Evolutionary conservation across 2,888 invertebrate genomes (phyloP), one percentile per base, ranked within the genome.

Genomic region (Epistrophe grossulariae): DNA sequence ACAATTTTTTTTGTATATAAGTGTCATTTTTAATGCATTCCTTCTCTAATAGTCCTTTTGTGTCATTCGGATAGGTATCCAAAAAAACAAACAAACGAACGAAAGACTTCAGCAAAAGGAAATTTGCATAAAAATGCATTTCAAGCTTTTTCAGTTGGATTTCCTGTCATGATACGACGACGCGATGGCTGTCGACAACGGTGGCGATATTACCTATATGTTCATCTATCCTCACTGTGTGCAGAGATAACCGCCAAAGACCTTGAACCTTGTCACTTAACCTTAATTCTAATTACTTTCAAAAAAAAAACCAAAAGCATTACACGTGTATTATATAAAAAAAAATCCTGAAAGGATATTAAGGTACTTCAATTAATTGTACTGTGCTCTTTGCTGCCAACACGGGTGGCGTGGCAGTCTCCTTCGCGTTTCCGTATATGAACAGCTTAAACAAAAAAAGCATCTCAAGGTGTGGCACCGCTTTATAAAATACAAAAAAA

Each of bases 81-180:
- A 57, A 48, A 45, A 45, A 31, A 64, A 45, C 11, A 15, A 55
- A 9, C 9, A 13, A 43, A 48, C 2, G 15, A 28, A 66, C 57
- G 8, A 24, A 31, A 11, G 48, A n/a, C 57, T 19, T 70, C 31
- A 66, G 48, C 40, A 68, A 80, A 74, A 68, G 70, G 60, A 70
- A 28, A 73, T 83, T 79, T 83, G 60, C 72, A 83, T 83, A 78
- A 68, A 83, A 68, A 83, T 83, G 78, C 72, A 83, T 77, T 82
- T 40, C 40, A 52, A 57, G 82, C 35, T 57, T 66, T 66, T 82
- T 77, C 76, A 82, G 72, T 72, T 77, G 50, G 59, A 72, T 71
- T 82, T 64, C 31, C 71, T 64, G 68, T 59, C 81, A 71, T 48
- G 62, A 72, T 15, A 43, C 19, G 4, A 17, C 11, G 7, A 35